Percentiles rank a stretch among this genome's conserved stretches.
Conservation (phyloP, 2,888 invertebrate genomes). For the Drosophila histrio region DNA sequence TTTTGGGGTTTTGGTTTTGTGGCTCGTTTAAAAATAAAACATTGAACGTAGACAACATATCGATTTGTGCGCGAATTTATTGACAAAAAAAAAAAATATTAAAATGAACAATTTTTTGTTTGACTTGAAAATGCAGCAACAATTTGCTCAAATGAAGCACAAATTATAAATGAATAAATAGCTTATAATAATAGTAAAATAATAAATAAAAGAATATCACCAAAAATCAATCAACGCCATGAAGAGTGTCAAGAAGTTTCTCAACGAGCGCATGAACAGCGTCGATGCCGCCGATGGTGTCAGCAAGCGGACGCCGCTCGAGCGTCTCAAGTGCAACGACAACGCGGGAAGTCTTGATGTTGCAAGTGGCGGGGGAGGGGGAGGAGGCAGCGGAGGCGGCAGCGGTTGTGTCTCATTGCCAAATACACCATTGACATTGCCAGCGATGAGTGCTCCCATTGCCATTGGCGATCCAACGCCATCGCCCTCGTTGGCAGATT, state of each 20-base stretch:
- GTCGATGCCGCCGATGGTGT: constrained; percentile 70
- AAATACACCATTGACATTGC: constrained; percentile 59
- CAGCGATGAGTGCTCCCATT: constrained; percentile 62
- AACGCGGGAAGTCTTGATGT: constrained; percentile 32
- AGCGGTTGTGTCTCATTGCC: constrained; percentile 60
- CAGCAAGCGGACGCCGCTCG: constrained; percentile 50
- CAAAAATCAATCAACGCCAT: constrained; percentile 52
- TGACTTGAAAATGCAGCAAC: not conserved
- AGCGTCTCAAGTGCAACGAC: constrained; percentile 60
- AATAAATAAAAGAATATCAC: constrained; percentile 7
- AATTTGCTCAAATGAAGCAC: constrained; percentile 28
- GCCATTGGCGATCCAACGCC: constrained; percentile 72
- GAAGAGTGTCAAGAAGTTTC: constrained; percentile 84
- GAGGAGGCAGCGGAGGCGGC: not conserved
- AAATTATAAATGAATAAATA: constrained; percentile 9
- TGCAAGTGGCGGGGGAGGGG: not conserved
- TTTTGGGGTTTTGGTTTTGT: constrained; percentile 21
- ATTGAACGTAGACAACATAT: constrained; percentile 32
- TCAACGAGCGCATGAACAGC: constrained; percentile 83
- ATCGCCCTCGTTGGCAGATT: constrained; percentile 68
- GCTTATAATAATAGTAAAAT: not conserved
- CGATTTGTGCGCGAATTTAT: constrained; percentile 58
- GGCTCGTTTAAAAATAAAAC: constrained; percentile 56
- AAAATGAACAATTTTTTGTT: not conserved
- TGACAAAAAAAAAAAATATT: constrained; percentile 31